Base-by-base conservation (phyloP, 1,140 invertebrate genomes). In the Sogatella furcifera region DNA sequence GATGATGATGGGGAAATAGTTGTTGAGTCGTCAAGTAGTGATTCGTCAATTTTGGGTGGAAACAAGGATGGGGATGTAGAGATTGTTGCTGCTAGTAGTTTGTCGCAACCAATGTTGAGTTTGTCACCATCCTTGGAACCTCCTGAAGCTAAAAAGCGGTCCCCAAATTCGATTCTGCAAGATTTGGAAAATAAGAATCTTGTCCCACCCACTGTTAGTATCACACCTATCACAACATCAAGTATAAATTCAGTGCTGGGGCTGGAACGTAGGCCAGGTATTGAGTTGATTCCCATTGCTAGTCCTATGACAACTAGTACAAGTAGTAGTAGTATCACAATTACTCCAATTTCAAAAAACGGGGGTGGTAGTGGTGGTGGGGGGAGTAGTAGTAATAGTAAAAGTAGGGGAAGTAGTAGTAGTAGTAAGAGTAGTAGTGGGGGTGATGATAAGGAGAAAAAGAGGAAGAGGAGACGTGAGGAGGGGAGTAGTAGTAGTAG, bases 321-420 rank as follows among this genome's bases (percentile, higher is more conserved):
- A 31, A 70, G 89, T 28, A 82, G 86, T 8, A 87, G 84, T 70
- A 88, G 87, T 2, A 89, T 92, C 17, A 92, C 90, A 0, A 92
- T 93, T 43, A 92, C 89, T 0, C 88, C 89, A 5, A 62, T 81
- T 74, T 31, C 80, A 74, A 67, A 74, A 54, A 84, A 86, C 60
- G 84, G 31, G 31, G 31, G 31, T 4, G 10, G 31, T 31, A 83
- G 15, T 77, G 80, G 53, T 76, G 72, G 59, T 78, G 80, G 52
- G 62, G 86, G 59, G 4, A 31, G 31, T 31, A 79, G 80, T 66
- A 85, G 84, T 66, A 84, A 80, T 79, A 68, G 83, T 78, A 66
- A 59, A 44, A 44, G 57, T 41, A 59, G 62, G 13, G 55, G 52
- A 10, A 19, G 46, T 64, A 59, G 46, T 56, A 54, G 42, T 60